Base-by-base conservation (phyloP, 1,140 invertebrate species). In the Drosophila arawakana region DNA sequence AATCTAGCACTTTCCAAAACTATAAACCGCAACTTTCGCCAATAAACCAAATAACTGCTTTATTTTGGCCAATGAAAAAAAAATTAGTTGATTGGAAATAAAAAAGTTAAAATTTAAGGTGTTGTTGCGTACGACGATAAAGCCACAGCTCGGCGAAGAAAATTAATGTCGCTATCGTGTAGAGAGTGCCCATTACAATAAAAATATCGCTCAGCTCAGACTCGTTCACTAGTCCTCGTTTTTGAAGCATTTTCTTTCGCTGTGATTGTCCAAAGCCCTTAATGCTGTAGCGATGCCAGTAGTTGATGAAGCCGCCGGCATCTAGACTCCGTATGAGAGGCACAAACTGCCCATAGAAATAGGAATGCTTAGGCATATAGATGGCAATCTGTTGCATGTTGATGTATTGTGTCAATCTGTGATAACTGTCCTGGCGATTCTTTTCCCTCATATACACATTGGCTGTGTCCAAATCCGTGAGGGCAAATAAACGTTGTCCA, bases 281-380 rank as follows among this genome's bases (percentile, higher is more conserved):
- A 0, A 86, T 80, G 69, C 73, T 46, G 13, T 54, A 47, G 0
- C 77, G 70, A 0, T 73, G 84, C 84, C 80, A 80, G n/a, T 72
- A 63, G 13, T 47, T 54, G 2, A 75, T 75, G 4, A 89, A 80
- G 1, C 84, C 84, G 7, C 57, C 37, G 8, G 70, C 68, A 35
- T 89, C 80, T 2, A 88, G 65, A 0, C 50, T 58, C 3, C 74
- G 52, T 8, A 88, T 9, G 0, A 50, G 37, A 7, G 70, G 49
- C 10, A 71, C 65, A 44, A 89, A 55, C 15, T 78, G 67, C 7
- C 59, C 30, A 18, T 60, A 72, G 11, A 88, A 74, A 37, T 76
- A 89, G 8, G 84, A 80, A 13, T 88, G 84, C 46, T 89, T 88
- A 7, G 84, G 84, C 84, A 88, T 80, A 46, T 89, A 88, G 30